These are phyloP conservation scores for Glossophaga mutica DNA, from an alignment of 2,797 vertebrate genomes.

Conservation along the genomic window DNA sequence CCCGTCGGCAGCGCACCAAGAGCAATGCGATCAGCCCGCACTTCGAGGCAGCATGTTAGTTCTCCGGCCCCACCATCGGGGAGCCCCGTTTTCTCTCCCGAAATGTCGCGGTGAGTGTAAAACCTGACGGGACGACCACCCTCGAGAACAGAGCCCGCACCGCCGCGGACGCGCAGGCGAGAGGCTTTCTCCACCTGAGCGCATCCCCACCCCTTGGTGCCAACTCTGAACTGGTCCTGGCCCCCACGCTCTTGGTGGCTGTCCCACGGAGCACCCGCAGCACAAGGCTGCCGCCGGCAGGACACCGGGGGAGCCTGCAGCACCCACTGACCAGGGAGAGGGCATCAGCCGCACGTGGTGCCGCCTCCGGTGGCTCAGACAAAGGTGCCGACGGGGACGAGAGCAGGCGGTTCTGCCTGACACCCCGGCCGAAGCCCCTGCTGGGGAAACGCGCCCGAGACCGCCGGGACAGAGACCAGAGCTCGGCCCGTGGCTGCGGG, in stretches of 20 bases:
- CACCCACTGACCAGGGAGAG: background rate
- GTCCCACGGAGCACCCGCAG: background rate
- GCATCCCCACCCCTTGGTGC: background rate
- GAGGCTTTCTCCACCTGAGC: background rate
- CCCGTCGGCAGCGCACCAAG: background rate
- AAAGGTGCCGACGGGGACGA: background rate
- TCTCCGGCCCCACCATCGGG: background rate
- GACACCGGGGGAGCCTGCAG: background rate
- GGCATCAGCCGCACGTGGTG: background rate
- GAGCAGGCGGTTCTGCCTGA: background rate
- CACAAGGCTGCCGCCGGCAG: conserved; percentile 43
- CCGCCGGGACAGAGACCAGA: background rate
- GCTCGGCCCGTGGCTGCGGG: background rate
- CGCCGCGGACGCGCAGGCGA: background rate
- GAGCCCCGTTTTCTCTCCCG: background rate
- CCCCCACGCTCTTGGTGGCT: background rate
- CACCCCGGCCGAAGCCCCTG: background rate
- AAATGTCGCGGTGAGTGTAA: background rate
- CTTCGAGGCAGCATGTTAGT: background rate
- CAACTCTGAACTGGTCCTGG: background rate
- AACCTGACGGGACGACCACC: background rate
- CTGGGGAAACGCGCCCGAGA: background rate
- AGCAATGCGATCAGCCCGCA: background rate
- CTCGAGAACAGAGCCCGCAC: background rate
- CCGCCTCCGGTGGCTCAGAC: background rate